Evolutionary conservation across 2,797 vertebrate genomes (phyloP).

Genomic region (Zenarchopterus dispar): DNA sequence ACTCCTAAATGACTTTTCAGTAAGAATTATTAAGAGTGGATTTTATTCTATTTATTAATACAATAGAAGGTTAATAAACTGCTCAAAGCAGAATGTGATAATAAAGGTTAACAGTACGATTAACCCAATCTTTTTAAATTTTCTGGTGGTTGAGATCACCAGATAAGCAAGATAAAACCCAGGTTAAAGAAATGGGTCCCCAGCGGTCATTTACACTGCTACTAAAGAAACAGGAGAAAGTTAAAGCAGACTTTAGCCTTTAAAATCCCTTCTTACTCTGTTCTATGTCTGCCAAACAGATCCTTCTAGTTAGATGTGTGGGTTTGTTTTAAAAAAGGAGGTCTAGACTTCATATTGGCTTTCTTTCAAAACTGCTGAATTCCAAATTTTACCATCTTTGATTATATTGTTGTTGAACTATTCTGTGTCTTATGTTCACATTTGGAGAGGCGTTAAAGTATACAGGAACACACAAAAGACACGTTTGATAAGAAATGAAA

Average conservation of each 20-base stretch:
- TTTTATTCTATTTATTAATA: no score
- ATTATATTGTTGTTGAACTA: neutral
- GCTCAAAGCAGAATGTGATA: no score
- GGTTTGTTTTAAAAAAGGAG: slow-evolving; percentile 29
- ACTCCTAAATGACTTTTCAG: no score
- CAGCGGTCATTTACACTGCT: slow-evolving; percentile 30
- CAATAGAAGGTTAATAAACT: no score
- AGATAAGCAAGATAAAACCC: slow-evolving; percentile 15
- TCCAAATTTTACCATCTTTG: neutral
- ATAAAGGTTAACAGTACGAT: neutral
- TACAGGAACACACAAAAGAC: neutral
- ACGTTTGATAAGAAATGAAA: slow-evolving; percentile 20
- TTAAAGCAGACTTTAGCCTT: slow-evolving; percentile 33
- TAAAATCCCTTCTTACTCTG: slow-evolving; percentile 28
- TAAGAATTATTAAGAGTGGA: no score
- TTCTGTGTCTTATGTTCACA: neutral
- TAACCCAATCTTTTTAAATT: neutral
- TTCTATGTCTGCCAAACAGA: slow-evolving; percentile 37
- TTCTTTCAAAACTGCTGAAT: neutral
- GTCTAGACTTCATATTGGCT: slow-evolving; percentile 15
- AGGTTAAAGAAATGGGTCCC: slow-evolving; percentile 43
- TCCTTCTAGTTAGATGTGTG: slow-evolving; percentile 25
- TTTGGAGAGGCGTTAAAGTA: neutral
- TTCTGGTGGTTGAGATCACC: neutral
- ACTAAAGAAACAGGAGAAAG: slow-evolving; percentile 46